phyloP scores from a whole-genome alignment of 2,888 invertebrate species.

The Pilophorus perplexus region DNA sequence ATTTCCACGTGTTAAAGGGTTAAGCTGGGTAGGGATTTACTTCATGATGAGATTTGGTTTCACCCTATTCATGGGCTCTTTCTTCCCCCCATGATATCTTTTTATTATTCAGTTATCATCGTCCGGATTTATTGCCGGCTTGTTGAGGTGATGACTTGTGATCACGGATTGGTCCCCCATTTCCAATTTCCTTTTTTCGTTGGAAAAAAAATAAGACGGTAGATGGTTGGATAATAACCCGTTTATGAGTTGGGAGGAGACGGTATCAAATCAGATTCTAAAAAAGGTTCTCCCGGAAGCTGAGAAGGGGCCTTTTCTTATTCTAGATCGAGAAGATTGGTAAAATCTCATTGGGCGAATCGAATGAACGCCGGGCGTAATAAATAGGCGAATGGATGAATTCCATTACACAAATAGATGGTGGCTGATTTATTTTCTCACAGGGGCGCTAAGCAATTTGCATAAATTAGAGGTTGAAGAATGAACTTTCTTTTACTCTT shows the following conservation, averaged over 20 bases:
- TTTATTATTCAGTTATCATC: too few species aligned
- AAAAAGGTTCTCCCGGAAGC: background rate
- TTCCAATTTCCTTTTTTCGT: too few species aligned
- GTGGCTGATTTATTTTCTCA: slow-evolving; percentile 14
- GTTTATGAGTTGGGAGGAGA: background rate
- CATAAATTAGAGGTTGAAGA: slow-evolving; percentile 35
- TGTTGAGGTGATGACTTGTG: too few species aligned
- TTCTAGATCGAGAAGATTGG: slow-evolving; percentile 14
- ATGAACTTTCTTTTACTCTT: slow-evolving; percentile 16
- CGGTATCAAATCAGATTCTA: slow-evolving; percentile 1
- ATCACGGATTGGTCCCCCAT: too few species aligned
- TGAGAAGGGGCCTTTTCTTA: too few species aligned
- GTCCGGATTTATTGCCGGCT: too few species aligned
- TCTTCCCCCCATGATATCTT: too few species aligned
- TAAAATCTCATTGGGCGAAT: slow-evolving; percentile 24
- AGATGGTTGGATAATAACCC: slow-evolving; percentile 10
- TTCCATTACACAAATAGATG: slow-evolving; percentile 28
- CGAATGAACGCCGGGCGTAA: slow-evolving; percentile 12
- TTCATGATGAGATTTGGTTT: too few species aligned
- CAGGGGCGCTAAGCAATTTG: slow-evolving; percentile 22
- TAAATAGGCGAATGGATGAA: slow-evolving; percentile 31
- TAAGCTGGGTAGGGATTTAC: too few species aligned
- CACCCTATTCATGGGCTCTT: too few species aligned
- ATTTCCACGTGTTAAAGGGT: too few species aligned
- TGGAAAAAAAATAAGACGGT: too few species aligned